A percentile compares a stretch with the other conserved stretches of the same genome.
Evolutionary conservation across 2,797 vertebrate species (phyloP).

Genomic region (Amblyopsis hoosieri): DNA sequence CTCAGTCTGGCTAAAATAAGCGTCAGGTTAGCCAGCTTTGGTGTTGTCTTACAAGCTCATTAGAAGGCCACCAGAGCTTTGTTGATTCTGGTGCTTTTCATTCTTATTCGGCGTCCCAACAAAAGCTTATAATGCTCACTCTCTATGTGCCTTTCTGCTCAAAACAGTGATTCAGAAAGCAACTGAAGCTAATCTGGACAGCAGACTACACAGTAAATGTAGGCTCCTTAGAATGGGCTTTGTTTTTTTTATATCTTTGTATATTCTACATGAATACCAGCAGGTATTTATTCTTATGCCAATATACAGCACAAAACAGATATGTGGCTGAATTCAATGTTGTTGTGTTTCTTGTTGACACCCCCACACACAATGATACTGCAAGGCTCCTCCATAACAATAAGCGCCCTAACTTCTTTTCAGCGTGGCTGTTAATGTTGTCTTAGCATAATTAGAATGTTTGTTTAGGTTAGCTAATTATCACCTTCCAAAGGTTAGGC

Average conservation of each 20-base stretch:
- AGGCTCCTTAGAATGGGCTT: not conserved
- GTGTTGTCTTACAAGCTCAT: not conserved
- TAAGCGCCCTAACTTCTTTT: slow-evolving; percentile 59
- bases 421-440: slow-evolving; percentile 45
- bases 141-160: not conserved
- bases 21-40: not conserved
- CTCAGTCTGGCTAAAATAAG: not conserved
- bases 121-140: not conserved
- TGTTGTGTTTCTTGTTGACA: not conserved
- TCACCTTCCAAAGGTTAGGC: slow-evolving; percentile 47
- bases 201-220: not conserved
- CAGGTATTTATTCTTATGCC: no score
- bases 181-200: not conserved
- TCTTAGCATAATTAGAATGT: slow-evolving; percentile 73
- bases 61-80: not conserved
- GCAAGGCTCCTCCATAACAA: slow-evolving; percentile 13
- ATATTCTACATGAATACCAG: not conserved
- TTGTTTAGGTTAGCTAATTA: slow-evolving; percentile 73
- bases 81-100: not conserved
- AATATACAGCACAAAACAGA: no score
- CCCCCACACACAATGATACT: not conserved
- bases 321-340: no score
- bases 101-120: not conserved
- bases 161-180: not conserved
- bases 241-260: not conserved